Percentiles rank a stretch among this genome's conserved stretches.
Evolutionary conservation across 2,797 vertebrate species (phyloP).

Genomic region (Cetoscarus ocellatus): DNA sequence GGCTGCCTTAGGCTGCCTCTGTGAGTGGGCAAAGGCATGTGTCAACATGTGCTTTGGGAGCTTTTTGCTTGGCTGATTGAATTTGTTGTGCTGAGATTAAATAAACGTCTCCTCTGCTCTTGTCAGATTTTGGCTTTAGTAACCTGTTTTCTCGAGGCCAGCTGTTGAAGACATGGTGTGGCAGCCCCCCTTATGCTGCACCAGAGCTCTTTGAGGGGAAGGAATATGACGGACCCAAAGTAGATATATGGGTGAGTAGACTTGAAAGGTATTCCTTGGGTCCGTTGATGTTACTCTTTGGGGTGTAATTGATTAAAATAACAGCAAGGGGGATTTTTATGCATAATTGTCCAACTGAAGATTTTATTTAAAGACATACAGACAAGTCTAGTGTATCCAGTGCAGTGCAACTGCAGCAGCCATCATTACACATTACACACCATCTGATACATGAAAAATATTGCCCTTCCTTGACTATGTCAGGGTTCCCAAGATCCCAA

Average conservation of each 20-base stretch:
- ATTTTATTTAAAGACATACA: too few species aligned
- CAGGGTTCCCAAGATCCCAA: too few species aligned
- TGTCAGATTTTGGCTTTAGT: slow-evolving; percentile 97
- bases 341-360: too few species aligned
- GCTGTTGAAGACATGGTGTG: slow-evolving; percentile 98
- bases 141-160: slow-evolving; percentile 97
- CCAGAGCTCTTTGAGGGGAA: slow-evolving; percentile 98
- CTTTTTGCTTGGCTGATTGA: slow-evolving; percentile 22
- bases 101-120: slow-evolving; percentile 10
- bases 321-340: too few species aligned
- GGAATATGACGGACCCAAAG: slow-evolving; percentile 98
- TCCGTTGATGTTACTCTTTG: neutral
- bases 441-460: too few species aligned
- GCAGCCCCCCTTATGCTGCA: slow-evolving; percentile 96
- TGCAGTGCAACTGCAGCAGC: too few species aligned
- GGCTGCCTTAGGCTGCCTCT: slow-evolving; percentile 17
- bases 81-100: slow-evolving; percentile 12
- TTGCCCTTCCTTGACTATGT: too few species aligned
- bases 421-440: too few species aligned
- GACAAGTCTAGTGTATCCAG: too few species aligned
- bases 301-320: too few species aligned
- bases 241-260: slow-evolving; percentile 96
- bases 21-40: slow-evolving; percentile 72
- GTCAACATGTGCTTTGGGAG: slow-evolving; percentile 28
- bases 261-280: neutral